Conservation (phyloP, 2,113 vertebrate species). For the Siniperca knerii region DNA sequence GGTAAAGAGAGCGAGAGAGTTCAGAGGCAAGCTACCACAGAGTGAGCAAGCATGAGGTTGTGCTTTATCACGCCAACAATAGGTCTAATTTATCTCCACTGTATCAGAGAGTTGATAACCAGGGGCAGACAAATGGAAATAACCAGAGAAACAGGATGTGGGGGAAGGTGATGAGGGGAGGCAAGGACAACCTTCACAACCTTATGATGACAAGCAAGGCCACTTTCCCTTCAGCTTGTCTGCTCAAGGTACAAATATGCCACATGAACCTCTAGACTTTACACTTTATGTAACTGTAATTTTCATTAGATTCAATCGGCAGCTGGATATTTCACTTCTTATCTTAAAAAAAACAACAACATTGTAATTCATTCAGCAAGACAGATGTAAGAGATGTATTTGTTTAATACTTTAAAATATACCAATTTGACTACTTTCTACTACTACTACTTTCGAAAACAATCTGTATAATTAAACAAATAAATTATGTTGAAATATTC, state of each 20-base stretch:
- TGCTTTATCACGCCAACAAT: constrained; percentile 45
- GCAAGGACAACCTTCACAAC: constrained; percentile 7
- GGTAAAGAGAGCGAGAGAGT: constrained; percentile 30
- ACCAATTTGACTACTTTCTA: background rate
- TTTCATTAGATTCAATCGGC: background rate
- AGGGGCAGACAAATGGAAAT: constrained; percentile 24
- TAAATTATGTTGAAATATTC: background rate
- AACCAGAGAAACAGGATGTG: constrained; percentile 35
- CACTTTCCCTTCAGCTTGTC: background rate
- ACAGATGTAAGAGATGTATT: background rate
- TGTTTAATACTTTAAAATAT: background rate
- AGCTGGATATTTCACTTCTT: background rate
- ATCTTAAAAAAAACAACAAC: background rate
- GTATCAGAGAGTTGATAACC: constrained; percentile 49
- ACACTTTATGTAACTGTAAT: background rate
- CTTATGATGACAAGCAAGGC: constrained; percentile 33
- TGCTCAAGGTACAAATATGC: background rate
- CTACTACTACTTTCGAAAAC: background rate
- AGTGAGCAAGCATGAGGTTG: constrained; percentile 38
- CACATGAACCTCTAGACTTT: background rate
- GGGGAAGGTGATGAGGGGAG: background rate
- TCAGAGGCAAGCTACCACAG: constrained; percentile 2
- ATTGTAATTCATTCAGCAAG: background rate
- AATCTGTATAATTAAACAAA: background rate
- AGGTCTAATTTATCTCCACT: constrained; percentile 55